Evolutionary conservation across 2,888 invertebrate species (phyloP).

Genomic region (Hypomecis atomaria): DNA sequence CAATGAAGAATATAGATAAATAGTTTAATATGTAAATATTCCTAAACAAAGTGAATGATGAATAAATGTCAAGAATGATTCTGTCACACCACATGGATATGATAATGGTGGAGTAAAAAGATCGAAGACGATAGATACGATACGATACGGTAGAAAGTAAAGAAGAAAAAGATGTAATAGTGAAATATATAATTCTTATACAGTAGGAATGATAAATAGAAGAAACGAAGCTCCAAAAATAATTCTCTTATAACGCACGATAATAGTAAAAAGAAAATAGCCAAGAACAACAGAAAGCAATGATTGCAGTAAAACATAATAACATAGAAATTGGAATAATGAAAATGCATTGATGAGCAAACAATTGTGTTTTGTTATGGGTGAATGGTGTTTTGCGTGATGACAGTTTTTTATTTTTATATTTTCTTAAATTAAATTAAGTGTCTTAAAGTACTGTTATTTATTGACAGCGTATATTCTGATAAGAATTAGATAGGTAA

Average conservation of each 20-base stretch:
- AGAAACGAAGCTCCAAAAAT: too few species aligned
- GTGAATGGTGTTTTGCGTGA: constrained; percentile 7
- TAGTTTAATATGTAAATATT: not conserved
- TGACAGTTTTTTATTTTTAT: constrained; percentile 45
- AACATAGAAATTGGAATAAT: too few species aligned
- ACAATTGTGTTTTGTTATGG: not conserved
- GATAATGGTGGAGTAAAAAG: too few species aligned
- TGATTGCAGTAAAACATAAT: too few species aligned
- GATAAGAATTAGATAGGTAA: not conserved
- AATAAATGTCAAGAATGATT: not conserved
- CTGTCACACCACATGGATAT: not conserved
- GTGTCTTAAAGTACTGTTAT: constrained; percentile 23
- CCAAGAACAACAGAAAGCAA: too few species aligned
- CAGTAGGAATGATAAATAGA: not conserved
- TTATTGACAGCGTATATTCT: constrained; percentile 10
- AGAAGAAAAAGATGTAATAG: too few species aligned
- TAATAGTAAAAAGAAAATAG: too few species aligned
- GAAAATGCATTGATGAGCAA: not conserved
- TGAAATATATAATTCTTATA: not conserved
- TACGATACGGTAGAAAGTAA: too few species aligned
- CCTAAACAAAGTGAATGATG: not conserved
- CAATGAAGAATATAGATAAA: not conserved
- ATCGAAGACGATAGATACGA: too few species aligned
- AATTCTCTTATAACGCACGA: too few species aligned
- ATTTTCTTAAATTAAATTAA: constrained; percentile 13